These are phyloP conservation scores for Dasyurus viverrinus DNA, from an alignment of 2,113 vertebrate species.

Conservation along the genomic window DNA sequence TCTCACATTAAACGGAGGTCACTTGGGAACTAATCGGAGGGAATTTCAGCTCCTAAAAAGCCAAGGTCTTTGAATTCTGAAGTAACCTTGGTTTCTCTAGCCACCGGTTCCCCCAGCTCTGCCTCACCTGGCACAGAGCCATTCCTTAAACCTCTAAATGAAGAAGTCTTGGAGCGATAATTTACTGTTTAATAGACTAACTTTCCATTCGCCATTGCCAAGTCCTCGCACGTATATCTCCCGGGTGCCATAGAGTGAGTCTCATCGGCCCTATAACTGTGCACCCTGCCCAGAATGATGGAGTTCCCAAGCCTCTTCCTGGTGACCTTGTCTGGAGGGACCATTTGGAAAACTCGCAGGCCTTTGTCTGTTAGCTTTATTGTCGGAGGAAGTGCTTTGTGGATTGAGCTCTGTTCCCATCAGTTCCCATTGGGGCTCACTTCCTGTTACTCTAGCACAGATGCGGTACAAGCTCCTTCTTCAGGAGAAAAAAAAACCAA, in stretches of 20 bases:
- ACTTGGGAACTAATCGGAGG: background rate
- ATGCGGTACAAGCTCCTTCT: background rate
- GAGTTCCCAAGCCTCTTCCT: slow-evolving; percentile 66
- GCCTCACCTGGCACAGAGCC: slow-evolving; percentile 69
- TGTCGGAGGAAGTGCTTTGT: slow-evolving; percentile 50
- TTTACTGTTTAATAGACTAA: slow-evolving; percentile 81
- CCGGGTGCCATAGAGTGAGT: slow-evolving; percentile 63
- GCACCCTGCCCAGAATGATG: slow-evolving; percentile 64
- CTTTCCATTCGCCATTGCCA: slow-evolving; percentile 74
- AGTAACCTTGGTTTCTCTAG: background rate
- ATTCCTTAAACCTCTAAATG: slow-evolving; percentile 54
- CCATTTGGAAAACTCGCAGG: background rate
- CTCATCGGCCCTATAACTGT: slow-evolving; percentile 62
- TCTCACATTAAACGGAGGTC: background rate
- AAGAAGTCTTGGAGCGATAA: slow-evolving; percentile 71
- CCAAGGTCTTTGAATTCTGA: background rate
- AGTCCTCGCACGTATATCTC: background rate
- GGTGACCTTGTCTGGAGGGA: slow-evolving; percentile 41
- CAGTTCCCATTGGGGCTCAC: background rate
- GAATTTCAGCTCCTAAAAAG: background rate
- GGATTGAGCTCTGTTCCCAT: background rate
- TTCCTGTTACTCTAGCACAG: background rate
- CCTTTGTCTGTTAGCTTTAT: slow-evolving; percentile 18
- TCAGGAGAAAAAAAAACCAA: background rate
- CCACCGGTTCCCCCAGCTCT: background rate